Conservation (phyloP, 1,140 invertebrate genomes). For the Tetranychus urticae region DNA sequence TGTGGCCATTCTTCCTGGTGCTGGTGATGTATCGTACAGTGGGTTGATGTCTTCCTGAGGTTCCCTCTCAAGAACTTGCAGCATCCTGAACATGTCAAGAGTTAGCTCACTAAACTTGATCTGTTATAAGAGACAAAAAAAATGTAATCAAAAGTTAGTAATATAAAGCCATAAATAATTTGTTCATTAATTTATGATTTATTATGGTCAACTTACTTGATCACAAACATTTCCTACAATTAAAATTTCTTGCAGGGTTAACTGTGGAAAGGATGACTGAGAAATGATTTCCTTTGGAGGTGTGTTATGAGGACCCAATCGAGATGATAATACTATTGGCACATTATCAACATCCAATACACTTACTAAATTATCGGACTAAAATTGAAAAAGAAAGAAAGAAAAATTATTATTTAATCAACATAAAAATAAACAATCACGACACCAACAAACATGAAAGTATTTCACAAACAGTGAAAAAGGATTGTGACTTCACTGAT, state of each 20-base stretch:
- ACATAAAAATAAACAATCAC: background rate
- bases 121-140: conserved; percentile 17
- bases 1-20: conserved; percentile 36
- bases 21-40: conserved; percentile 61
- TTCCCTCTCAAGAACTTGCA: conserved; percentile 78
- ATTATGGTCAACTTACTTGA: conserved; percentile 29
- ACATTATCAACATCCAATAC: conserved; percentile 44
- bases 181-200: background rate
- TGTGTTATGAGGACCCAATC: conserved; percentile 55
- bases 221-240: conserved; percentile 80
- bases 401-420: background rate
- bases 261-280: conserved; percentile 22
- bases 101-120: conserved; percentile 94
- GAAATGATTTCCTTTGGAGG: conserved; percentile 64
- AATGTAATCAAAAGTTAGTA: background rate
- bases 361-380: conserved; percentile 60
- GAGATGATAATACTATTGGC: conserved; percentile 20
- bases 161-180: background rate
- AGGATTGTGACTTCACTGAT: background rate
- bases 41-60: conserved; percentile 36
- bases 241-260: conserved; percentile 74
- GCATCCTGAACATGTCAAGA: conserved; percentile 92
- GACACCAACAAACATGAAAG: background rate
- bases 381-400: conserved; percentile 3
- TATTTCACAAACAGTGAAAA: background rate